Conservation (phyloP, 2,888 invertebrate species). For the Choreutis nemorana region DNA sequence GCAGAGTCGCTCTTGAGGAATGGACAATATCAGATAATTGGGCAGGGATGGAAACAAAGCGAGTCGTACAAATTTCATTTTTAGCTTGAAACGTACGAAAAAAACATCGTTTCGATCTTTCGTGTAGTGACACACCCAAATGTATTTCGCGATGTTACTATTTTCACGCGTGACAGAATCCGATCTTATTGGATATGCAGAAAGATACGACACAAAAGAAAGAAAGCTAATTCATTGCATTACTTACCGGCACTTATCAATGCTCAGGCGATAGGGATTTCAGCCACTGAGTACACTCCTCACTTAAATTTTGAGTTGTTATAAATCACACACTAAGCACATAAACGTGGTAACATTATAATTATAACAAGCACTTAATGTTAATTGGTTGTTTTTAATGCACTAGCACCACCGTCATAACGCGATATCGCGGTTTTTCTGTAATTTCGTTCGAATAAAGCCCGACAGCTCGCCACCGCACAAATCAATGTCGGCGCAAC, state of each 20-base stretch:
- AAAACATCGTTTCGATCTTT: too few relatives aligned
- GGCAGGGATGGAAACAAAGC: neutral
- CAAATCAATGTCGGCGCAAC: conserved; percentile 54
- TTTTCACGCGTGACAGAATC: conserved; percentile 16
- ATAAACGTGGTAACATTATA: conserved; percentile 45
- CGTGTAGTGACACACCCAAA: conserved; percentile 52
- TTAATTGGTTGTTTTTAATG: conserved; percentile 35
- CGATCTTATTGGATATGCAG: conserved; percentile 25
- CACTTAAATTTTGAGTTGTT: conserved; percentile 29
- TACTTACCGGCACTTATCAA: conserved; percentile 47
- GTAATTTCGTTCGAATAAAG: conserved; percentile 45
- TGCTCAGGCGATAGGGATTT: conserved; percentile 33
- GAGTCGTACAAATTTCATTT: neutral
- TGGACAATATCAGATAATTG: too few relatives aligned
- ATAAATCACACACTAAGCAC: conserved; percentile 57
- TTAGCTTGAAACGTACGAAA: neutral
- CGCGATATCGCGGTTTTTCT: conserved; percentile 41
- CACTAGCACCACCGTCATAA: conserved; percentile 60
- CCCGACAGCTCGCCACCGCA: conserved; percentile 42
- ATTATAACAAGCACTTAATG: conserved; percentile 45
- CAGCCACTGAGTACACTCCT: conserved; percentile 38
- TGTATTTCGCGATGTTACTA: conserved; percentile 8
- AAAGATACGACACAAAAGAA: conserved; percentile 22
- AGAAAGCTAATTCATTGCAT: conserved; percentile 27
- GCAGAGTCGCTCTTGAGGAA: too few relatives aligned